phyloP scores from a whole-genome alignment of 1,140 invertebrate genomes.

The Belonocnema kinseyi region DNA sequence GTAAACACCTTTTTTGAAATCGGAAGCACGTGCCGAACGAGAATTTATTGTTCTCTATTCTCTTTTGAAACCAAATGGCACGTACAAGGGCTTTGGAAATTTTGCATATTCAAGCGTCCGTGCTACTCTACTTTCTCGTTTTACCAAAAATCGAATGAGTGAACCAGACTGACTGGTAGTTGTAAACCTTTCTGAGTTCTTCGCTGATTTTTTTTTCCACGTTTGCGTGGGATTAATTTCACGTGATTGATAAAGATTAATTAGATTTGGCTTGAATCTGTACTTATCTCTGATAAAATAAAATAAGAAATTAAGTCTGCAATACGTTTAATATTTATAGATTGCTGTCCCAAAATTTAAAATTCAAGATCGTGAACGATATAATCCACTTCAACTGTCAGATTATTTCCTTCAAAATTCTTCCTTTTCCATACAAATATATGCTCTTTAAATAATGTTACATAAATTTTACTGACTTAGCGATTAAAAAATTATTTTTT shows the following conservation, averaged over 20 bases:
- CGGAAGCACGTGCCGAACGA: constrained; percentile 55
- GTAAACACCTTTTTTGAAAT: constrained; percentile 49
- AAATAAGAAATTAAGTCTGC: not conserved
- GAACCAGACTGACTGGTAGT: constrained; percentile 22
- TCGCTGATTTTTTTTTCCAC: not conserved
- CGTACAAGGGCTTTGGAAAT: not conserved
- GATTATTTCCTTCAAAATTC: too few species aligned
- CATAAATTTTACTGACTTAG: too few species aligned
- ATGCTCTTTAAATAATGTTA: too few species aligned
- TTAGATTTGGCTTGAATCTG: not conserved
- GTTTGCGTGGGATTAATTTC: not conserved
- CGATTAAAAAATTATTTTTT: too few species aligned
- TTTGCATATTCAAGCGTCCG: constrained; percentile 37
- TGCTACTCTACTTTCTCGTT: constrained; percentile 29
- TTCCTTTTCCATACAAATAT: too few species aligned
- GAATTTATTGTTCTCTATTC: constrained; percentile 52
- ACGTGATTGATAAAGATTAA: constrained; percentile 16
- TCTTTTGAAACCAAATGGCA: constrained; percentile 36
- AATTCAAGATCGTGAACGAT: too few species aligned
- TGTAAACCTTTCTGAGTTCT: constrained; percentile 19
- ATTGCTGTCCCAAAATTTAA: too few species aligned
- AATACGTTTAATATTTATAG: too few species aligned
- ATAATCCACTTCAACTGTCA: too few species aligned
- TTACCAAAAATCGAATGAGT: constrained; percentile 25
- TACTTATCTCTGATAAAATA: not conserved